These are phyloP conservation scores for Drosophila mimica DNA, from an alignment of 2,888 invertebrate species.

Conservation along the genomic window DNA sequence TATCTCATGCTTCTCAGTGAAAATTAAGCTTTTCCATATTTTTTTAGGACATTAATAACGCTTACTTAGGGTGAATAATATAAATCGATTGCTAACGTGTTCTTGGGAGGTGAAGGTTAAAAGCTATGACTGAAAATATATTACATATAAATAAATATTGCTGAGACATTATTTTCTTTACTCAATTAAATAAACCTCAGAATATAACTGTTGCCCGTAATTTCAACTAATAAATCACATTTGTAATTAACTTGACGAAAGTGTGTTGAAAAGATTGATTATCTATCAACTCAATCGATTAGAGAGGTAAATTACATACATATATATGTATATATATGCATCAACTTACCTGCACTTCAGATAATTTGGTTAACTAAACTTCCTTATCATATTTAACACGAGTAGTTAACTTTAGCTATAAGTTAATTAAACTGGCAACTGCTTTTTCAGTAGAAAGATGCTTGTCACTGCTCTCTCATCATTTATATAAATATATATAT, in stretches of 20 bases:
- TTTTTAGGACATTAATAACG: background rate
- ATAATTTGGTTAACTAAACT: background rate
- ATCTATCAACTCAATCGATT: background rate
- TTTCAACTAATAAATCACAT: background rate
- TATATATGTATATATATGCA: background rate
- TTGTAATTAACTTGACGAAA: background rate
- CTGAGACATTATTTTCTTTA: background rate
- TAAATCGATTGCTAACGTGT: background rate
- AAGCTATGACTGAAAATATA: background rate
- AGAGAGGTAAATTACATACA: background rate
- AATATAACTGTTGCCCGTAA: background rate
- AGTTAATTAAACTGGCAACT: constrained; percentile 5
- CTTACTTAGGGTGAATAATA: background rate
- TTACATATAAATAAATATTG: background rate
- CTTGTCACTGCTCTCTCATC: constrained; percentile 2
- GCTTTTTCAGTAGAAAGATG: background rate
- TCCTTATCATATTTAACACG: background rate
- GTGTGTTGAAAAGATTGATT: background rate
- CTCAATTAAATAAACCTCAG: background rate
- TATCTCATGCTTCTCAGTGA: background rate
- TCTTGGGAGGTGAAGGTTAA: background rate
- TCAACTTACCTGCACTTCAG: background rate
- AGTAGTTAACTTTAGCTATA: background rate
- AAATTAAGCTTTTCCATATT: background rate
- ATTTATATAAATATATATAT: background rate